Conservation (phyloP, 1,140 invertebrate species). For the Cherax quadricarinatus region DNA sequence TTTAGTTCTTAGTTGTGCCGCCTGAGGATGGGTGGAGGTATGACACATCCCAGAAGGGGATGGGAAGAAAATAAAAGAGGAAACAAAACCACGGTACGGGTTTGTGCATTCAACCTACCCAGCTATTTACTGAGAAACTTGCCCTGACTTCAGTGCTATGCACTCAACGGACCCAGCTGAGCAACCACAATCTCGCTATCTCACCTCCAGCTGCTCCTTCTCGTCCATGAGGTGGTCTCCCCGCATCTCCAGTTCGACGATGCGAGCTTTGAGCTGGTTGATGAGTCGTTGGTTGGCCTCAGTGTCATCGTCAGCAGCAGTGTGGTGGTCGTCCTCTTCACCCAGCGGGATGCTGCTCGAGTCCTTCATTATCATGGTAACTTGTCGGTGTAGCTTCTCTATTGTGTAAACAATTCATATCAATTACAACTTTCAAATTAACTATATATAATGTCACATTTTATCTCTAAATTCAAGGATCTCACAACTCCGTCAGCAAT, state of each 20-base stretch:
- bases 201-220: conserved; percentile 61
- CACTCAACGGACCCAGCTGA: background rate
- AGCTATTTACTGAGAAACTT: no score
- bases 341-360: background rate
- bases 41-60: no score
- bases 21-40: no score
- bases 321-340: conserved; percentile 2
- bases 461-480: no score
- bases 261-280: conserved; percentile 51
- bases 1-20: no score
- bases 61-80: no score
- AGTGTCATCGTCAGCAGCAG: conserved; percentile 10
- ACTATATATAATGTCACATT: no score
- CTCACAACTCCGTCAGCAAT: background rate
- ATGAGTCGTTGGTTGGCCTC: conserved; percentile 60
- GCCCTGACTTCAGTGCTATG: no score
- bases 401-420: background rate
- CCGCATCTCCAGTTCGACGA: conserved; percentile 50
- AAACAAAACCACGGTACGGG: no score
- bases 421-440: no score
- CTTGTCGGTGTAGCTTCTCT: conserved; percentile 63
- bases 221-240: conserved; percentile 56
- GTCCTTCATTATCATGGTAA: conserved; percentile 66
- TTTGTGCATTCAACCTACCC: no score
- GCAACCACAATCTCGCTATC: background rate